A percentile compares a stretch with the other conserved stretches of the same genome.
Evolutionary conservation across 2,797 vertebrate genomes (phyloP).

Genomic region (Gymnocypris eckloni): DNA sequence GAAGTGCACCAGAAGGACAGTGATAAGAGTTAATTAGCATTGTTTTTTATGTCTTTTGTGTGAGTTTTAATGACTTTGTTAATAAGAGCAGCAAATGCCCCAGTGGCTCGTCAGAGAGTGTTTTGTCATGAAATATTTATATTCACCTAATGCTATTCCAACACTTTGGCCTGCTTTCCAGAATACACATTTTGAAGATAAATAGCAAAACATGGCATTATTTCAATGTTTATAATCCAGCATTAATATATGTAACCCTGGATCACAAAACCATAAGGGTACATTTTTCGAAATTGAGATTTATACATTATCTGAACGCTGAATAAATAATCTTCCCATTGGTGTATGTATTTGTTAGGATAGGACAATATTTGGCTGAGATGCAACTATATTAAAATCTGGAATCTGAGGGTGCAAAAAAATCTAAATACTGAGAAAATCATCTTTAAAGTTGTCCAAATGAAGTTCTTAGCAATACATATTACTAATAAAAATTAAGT

Average conservation of each 20-base stretch:
- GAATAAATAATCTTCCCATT: too few relatives aligned
- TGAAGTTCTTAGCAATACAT: too few relatives aligned
- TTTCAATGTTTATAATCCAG: background rate
- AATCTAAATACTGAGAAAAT: too few relatives aligned
- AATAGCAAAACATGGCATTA: background rate
- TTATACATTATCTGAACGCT: too few relatives aligned
- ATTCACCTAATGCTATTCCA: slow-evolving; percentile 35
- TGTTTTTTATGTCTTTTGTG: slow-evolving; percentile 39
- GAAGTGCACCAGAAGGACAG: slow-evolving; percentile 34
- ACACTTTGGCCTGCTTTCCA: background rate
- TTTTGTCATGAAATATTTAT: slow-evolving; percentile 39
- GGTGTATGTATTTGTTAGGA: too few relatives aligned
- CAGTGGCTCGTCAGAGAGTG: slow-evolving; percentile 25
- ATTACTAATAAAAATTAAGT: too few relatives aligned
- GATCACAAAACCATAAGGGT: too few relatives aligned
- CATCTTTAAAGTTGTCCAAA: too few relatives aligned
- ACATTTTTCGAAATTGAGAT: too few relatives aligned
- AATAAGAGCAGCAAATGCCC: slow-evolving; percentile 31
- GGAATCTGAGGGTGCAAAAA: too few relatives aligned
- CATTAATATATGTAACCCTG: background rate
- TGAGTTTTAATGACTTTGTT: slow-evolving; percentile 43
- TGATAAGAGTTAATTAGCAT: slow-evolving; percentile 49
- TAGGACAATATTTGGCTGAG: too few relatives aligned
- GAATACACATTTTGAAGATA: background rate
- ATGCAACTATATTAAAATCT: too few relatives aligned